Evolutionary conservation across 1,140 invertebrate genomes (phyloP).

Genomic region (Hyphantria cunea): DNA sequence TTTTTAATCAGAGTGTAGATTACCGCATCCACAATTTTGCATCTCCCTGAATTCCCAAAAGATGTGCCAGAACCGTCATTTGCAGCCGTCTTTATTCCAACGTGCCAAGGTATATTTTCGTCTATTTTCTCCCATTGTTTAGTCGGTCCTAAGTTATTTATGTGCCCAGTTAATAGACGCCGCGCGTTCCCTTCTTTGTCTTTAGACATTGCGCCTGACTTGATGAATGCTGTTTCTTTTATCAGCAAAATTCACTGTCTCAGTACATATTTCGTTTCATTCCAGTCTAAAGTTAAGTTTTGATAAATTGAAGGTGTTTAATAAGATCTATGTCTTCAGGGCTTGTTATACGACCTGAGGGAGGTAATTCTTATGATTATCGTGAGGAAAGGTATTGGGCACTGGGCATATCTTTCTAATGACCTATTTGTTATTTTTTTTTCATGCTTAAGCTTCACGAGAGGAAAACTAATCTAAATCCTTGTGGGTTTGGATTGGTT

Average conservation of each 20-base stretch:
- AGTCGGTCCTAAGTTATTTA: conserved; percentile 23
- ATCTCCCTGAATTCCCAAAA: conserved; percentile 6
- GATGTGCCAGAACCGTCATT: conserved; percentile 24
- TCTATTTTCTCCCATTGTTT: conserved; percentile 15
- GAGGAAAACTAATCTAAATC: too few species aligned
- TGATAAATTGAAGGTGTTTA: too few species aligned
- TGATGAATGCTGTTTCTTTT: conserved; percentile 26
- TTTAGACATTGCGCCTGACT: conserved; percentile 18
- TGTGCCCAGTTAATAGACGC: conserved; percentile 22
- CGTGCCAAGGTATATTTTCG: conserved; percentile 10
- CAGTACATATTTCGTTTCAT: too few species aligned
- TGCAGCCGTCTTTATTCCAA: conserved; percentile 17
- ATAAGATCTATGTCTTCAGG: too few species aligned
- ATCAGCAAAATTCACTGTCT: conserved; percentile 3
- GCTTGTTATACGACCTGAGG: too few species aligned
- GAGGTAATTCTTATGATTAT: too few species aligned
- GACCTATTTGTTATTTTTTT: too few species aligned
- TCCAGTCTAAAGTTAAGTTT: too few species aligned
- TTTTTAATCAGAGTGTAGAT: not conserved
- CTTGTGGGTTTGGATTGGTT: too few species aligned
- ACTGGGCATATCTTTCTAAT: too few species aligned
- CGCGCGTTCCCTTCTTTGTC: conserved; percentile 8
- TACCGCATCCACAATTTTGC: not conserved
- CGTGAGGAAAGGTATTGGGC: too few species aligned
- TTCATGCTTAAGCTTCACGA: too few species aligned